Conservation (phyloP, 1,140 invertebrate species). For the Papilio machaon region DNA sequence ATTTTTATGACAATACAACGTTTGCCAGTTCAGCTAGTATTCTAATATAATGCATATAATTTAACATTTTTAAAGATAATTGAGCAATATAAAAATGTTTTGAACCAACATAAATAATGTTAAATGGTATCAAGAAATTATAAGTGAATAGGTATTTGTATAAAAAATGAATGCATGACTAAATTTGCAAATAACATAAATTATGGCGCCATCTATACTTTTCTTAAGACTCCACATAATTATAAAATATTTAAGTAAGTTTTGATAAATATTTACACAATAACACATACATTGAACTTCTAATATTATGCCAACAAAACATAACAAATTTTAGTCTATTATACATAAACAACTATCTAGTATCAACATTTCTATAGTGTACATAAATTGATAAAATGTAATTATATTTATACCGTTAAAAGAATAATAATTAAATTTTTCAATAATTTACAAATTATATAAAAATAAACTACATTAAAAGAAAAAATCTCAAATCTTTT, state of each 20-base stretch:
- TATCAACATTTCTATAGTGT: not conserved
- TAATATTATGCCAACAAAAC: conserved; percentile 1
- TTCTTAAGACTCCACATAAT: not conserved
- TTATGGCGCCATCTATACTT: not conserved
- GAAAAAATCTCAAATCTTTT: not conserved
- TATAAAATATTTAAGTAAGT: not conserved
- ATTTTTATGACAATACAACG: too few relatives aligned
- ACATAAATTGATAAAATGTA: too few relatives aligned
- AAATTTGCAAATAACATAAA: not conserved
- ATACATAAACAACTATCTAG: not conserved
- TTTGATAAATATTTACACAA: conserved; percentile 30
- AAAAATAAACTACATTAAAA: not conserved
- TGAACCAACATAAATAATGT: too few relatives aligned
- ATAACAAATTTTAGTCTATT: not conserved
- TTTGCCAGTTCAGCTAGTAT: too few relatives aligned
- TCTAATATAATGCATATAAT: too few relatives aligned
- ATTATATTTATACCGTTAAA: too few relatives aligned
- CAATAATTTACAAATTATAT: not conserved
- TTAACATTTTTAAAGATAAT: too few relatives aligned
- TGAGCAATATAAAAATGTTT: too few relatives aligned
- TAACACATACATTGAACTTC: conserved; percentile 19
- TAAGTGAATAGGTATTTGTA: too few relatives aligned
- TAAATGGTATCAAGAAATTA: too few relatives aligned
- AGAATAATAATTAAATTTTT: not conserved
- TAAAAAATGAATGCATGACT: too few relatives aligned